These are phyloP conservation scores for Micrasema minimum DNA, from an alignment of 1,140 invertebrate species.

Conservation along the genomic window DNA sequence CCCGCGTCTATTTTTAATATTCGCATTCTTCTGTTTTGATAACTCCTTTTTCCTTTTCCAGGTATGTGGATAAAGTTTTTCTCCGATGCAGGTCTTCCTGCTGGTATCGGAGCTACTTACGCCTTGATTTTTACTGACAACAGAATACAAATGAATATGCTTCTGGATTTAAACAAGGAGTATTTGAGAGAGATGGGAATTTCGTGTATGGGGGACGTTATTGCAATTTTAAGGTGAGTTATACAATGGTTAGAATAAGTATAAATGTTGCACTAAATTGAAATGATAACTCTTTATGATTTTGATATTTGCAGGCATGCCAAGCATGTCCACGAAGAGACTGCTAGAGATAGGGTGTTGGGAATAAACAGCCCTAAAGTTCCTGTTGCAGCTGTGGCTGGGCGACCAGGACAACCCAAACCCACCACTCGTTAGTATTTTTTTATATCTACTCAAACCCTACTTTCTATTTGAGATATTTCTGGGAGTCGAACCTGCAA, in stretches of 20 bases:
- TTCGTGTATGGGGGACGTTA: slow-evolving; percentile 83
- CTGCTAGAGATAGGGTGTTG: slow-evolving; percentile 68
- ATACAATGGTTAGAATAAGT: slow-evolving; percentile 3
- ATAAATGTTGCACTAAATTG: no score
- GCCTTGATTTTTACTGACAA: slow-evolving; percentile 86
- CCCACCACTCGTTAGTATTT: slow-evolving; percentile 42
- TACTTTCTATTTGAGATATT: no score
- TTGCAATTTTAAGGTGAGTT: slow-evolving; percentile 75
- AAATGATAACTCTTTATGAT: no score
- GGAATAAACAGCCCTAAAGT: slow-evolving; percentile 59
- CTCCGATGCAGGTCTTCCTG: slow-evolving; percentile 79
- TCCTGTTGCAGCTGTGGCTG: slow-evolving; percentile 61
- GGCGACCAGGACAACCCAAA: slow-evolving; percentile 47
- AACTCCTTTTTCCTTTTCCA: slow-evolving; percentile 55
- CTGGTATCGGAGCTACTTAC: slow-evolving; percentile 79
- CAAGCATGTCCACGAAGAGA: slow-evolving; percentile 76
- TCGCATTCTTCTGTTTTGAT: slow-evolving; percentile 10
- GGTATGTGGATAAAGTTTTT: slow-evolving; percentile 83
- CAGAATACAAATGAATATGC: slow-evolving; percentile 83
- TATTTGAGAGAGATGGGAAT: slow-evolving; percentile 87
- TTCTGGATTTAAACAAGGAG: slow-evolving; percentile 84
- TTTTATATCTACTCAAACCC: not conserved
- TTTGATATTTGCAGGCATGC: slow-evolving; percentile 71
- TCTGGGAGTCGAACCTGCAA: no score
- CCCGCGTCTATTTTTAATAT: slow-evolving; percentile 28